A percentile compares a stretch with the other conserved stretches of the same genome.
Conservation (phyloP, 2,113 vertebrate species). For the Carollia perspicillata region DNA sequence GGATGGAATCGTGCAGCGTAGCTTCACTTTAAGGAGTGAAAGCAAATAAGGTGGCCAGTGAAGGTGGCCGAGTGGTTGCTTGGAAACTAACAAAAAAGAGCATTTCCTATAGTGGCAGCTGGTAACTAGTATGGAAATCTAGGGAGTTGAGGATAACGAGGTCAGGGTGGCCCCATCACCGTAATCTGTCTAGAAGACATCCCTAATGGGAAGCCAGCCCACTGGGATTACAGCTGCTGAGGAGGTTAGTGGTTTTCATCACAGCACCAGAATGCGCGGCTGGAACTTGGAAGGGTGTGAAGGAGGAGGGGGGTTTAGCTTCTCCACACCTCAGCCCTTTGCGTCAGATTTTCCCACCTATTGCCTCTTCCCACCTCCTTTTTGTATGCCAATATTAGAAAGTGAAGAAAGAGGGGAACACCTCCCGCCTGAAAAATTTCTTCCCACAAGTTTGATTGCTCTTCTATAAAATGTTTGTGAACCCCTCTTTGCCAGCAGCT, state of each 20-base stretch:
- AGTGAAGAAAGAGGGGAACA: background rate
- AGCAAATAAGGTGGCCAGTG: background rate
- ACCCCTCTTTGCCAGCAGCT: background rate
- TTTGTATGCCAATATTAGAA: background rate
- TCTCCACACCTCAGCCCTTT: background rate
- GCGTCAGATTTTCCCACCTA: background rate
- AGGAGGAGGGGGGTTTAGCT: background rate
- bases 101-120: background rate
- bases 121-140: background rate
- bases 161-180: background rate
- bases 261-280: rapidly evolving
- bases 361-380: background rate
- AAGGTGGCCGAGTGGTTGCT: background rate
- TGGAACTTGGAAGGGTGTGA: background rate
- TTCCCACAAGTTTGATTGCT: background rate
- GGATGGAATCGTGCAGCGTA: background rate
- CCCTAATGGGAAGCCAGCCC: background rate
- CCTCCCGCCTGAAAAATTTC: background rate
- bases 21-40: background rate
- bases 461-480: background rate
- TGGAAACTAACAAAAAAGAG: background rate
- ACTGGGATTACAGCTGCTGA: background rate
- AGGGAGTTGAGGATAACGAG: background rate
- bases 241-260: background rate
- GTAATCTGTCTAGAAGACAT: background rate